phyloP scores from a whole-genome alignment of 2,797 vertebrate genomes.

The Rhabdomys pumilio region DNA sequence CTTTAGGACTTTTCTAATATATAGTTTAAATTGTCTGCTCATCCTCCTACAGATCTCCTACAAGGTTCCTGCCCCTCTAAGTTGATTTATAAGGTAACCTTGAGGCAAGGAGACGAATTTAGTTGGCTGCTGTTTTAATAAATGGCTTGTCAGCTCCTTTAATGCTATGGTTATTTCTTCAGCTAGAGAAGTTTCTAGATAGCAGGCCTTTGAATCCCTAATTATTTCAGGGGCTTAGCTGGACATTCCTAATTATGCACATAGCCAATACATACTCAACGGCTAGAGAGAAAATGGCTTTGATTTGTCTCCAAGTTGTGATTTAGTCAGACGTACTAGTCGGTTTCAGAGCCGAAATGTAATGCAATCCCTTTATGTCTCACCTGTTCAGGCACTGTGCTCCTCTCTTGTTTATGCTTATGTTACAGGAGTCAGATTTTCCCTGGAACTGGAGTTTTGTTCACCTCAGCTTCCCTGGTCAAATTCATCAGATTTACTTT shows the following conservation, averaged over 20 bases:
- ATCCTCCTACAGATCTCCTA: constrained; percentile 81
- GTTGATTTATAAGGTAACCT: constrained; percentile 88
- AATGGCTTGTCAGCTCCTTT: constrained; percentile 87
- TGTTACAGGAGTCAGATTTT: constrained; percentile 2
- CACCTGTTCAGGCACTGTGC: neutral
- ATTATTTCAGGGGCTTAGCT: constrained; percentile 79
- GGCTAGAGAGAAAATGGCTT: constrained; percentile 40
- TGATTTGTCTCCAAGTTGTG: constrained; percentile 40
- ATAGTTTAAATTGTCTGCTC: constrained; percentile 73
- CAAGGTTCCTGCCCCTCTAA: constrained; percentile 70
- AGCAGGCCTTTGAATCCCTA: constrained; percentile 71
- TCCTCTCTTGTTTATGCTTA: neutral
- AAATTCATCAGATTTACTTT: constrained; percentile 43
- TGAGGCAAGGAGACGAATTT: constrained; percentile 86
- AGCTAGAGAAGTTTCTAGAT: constrained; percentile 75
- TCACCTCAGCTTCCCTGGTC: neutral
- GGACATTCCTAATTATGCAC: constrained; percentile 69
- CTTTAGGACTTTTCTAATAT: constrained; percentile 66
- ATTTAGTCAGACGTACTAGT: constrained; percentile 43
- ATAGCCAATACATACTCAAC: constrained; percentile 78
- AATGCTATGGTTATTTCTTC: constrained; percentile 84
- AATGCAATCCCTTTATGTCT: neutral
- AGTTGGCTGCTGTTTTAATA: constrained; percentile 86
- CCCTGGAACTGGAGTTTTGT: neutral
- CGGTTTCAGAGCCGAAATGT: neutral